Conservation (phyloP, 2,888 invertebrate species). For the Scelioninae gen. 1 region DNA sequence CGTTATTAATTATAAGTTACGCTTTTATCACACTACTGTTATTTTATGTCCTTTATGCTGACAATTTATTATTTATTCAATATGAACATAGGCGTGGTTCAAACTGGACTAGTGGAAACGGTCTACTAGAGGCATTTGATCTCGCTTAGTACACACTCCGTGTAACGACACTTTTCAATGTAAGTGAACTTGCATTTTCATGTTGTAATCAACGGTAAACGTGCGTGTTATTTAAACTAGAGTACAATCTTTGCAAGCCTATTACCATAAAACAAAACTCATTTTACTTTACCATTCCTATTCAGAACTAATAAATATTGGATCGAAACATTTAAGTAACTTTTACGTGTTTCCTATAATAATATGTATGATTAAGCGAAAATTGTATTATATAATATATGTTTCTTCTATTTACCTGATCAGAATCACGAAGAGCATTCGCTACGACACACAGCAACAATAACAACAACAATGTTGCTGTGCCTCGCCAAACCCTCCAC, state of each 20-base stretch:
- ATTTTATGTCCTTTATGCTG: slow-evolving; percentile 14
- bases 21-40: not conserved
- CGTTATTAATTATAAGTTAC: slow-evolving; percentile 18
- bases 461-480: slow-evolving; percentile 58
- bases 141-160: slow-evolving; percentile 9
- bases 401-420: slow-evolving; percentile 53
- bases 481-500: slow-evolving; percentile 65
- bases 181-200: not conserved
- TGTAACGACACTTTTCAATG: slow-evolving; percentile 1
- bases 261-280: not conserved
- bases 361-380: too few relatives aligned
- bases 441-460: slow-evolving; percentile 59
- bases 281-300: too few relatives aligned
- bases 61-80: slow-evolving; percentile 38
- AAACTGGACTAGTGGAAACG: slow-evolving; percentile 15
- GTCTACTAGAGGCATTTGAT: slow-evolving; percentile 30
- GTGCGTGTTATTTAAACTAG: not conserved
- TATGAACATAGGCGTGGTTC: slow-evolving; percentile 77
- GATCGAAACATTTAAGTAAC: too few relatives aligned
- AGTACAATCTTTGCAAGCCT: not conserved
- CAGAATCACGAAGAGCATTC: slow-evolving; percentile 62
- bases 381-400: not conserved
- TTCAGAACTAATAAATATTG: too few relatives aligned
- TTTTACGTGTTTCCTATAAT: too few relatives aligned
- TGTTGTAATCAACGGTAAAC: not conserved